Base-by-base conservation (phyloP, 1,140 invertebrate genomes). In the Drosophila funebris region DNA sequence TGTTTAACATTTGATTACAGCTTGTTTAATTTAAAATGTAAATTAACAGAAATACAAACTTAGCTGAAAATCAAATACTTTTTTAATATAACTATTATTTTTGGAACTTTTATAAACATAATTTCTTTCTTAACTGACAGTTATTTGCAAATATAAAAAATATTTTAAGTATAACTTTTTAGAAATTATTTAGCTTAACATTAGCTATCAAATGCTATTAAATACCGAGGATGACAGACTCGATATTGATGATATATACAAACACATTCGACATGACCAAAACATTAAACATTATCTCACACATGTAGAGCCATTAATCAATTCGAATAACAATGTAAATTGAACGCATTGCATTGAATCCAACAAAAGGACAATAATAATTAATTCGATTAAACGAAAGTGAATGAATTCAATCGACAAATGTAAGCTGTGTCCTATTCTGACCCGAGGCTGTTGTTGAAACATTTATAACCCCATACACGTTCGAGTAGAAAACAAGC, bases 281-380 rank as follows among this genome's bases (percentile, higher is more conserved):
- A n/a, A n/a, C n/a, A 67, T 31, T 20, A 1, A 44, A 16, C 33
- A 58, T 50, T 24, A 33, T 71, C 16, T n/a, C 14, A 9, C 18
- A 41, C 27, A n/a, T 48, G 50, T 14, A 8, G 52, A 27, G 33
- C 18, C 68, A 71, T 71, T 71, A 64, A 71, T 71, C 68, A 71
- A 41, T 16, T 50, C n/a, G 33, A 9, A 46, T 24, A 39, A 56
- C 41, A 54, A 48, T 70, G 60, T 62, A 63, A 39, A 53, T 54
- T 54, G 20, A 29, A 31, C 41, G 39, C 57, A 13, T 44, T 54
- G 36, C 8, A 46, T 4, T 27, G 16, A 13, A 37, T n/a, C 18
- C 31, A 53, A 29, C 29, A 50, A 7, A 41, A 16, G 14, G 9
- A 20, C 22, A 53, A 22, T 36, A 31, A 37, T 3, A 18, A 29